Evolutionary conservation across 2,888 invertebrate genomes (phyloP).

Genomic region (Hanleya hanleyi): DNA sequence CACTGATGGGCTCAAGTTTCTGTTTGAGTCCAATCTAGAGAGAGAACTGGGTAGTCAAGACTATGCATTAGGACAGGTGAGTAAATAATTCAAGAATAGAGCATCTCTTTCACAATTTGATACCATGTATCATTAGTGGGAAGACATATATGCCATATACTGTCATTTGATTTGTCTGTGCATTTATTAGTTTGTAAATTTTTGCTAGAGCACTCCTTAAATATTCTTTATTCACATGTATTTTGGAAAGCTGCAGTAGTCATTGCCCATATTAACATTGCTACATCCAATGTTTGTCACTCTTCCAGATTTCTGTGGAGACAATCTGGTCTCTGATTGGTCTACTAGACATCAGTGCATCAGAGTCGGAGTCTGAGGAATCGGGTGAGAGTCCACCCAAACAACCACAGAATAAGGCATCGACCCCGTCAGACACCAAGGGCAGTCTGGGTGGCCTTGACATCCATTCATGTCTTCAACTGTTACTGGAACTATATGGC

Average conservation of each 20-base stretch:
- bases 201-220: no score
- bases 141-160: no score
- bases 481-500: slow-evolving; percentile 91
- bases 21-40: slow-evolving; percentile 65
- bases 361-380: slow-evolving; percentile 61
- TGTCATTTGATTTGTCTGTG: no score
- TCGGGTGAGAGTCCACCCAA: slow-evolving; percentile 54
- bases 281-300: no score
- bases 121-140: no score
- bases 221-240: no score
- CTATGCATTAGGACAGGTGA: slow-evolving; percentile 65
- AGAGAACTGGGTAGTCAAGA: slow-evolving; percentile 56
- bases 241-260: no score
- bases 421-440: slow-evolving; percentile 38
- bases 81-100: neutral
- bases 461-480: slow-evolving; percentile 92
- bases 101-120: neutral
- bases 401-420: slow-evolving; percentile 1
- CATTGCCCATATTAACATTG: no score
- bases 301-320: slow-evolving; percentile 70
- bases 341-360: slow-evolving; percentile 53
- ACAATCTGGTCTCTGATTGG: slow-evolving; percentile 71
- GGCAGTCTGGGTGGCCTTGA: slow-evolving; percentile 80
- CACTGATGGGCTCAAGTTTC: slow-evolving; percentile 21
- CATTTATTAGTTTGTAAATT: no score